Conservation (phyloP, 2,797 vertebrate genomes). For the Cynodonichthys magdalenae region DNA sequence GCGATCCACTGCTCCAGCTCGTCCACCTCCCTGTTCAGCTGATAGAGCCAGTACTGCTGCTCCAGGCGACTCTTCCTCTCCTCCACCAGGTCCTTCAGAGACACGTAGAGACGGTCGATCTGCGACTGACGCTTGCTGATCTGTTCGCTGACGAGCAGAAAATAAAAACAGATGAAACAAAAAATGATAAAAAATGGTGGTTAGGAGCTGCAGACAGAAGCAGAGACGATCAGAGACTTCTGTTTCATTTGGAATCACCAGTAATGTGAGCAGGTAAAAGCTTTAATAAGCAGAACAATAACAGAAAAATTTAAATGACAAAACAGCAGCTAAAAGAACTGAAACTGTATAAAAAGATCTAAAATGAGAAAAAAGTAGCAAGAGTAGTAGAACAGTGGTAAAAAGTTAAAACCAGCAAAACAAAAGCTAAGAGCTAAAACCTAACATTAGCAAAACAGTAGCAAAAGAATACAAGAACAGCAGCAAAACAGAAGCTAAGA, state of each 20-base stretch:
- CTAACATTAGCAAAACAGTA: no score
- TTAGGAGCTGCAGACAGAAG: background rate
- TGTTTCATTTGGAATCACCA: no score
- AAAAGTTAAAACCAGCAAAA: background rate
- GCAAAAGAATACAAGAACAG: no score
- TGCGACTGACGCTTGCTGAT: constrained; percentile 95
- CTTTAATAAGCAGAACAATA: no score
- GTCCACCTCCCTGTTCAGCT: constrained; percentile 93
- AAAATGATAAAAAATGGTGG: background rate
- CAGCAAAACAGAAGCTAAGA: no score
- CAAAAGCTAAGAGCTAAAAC: background rate
- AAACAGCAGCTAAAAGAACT: no score
- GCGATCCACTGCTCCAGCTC: constrained; percentile 98
- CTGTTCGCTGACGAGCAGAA: constrained; percentile 82
- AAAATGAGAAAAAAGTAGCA: background rate
- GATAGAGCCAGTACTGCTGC: constrained; percentile 96
- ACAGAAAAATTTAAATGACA: no score
- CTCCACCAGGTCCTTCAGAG: constrained; percentile 95
- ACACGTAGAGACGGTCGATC: constrained; percentile 95
- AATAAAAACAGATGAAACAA: background rate
- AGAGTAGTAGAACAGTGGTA: background rate
- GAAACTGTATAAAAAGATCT: no score
- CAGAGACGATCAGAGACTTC: no score
- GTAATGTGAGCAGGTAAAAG: no score
- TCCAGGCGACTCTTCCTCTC: constrained; percentile 90